These are phyloP conservation scores for Amblyteles armatorius DNA, from an alignment of 2,888 invertebrate genomes.

Conservation along the genomic window DNA sequence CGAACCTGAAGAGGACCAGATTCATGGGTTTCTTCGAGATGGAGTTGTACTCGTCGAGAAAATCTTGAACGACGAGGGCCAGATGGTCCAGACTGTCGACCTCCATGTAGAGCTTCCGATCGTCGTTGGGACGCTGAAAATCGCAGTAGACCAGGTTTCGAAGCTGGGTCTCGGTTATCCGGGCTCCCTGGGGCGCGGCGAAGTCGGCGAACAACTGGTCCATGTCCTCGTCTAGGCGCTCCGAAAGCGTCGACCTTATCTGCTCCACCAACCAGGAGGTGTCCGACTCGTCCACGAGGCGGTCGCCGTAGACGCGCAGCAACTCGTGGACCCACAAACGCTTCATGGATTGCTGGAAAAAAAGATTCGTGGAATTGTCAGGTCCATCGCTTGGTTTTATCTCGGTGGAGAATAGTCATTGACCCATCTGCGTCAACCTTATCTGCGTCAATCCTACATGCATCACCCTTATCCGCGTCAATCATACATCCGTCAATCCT, in stretches of 20 bases:
- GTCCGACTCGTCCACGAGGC: slow-evolving; percentile 94
- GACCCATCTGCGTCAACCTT: too few species aligned
- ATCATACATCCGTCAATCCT: too few species aligned
- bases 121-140: slow-evolving; percentile 96
- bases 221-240: slow-evolving; percentile 89
- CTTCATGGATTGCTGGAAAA: slow-evolving; percentile 91
- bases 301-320: slow-evolving; percentile 96
- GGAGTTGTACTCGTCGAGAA: slow-evolving; percentile 95
- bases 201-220: slow-evolving; percentile 90
- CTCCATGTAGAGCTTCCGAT: slow-evolving; percentile 92
- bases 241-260: slow-evolving; percentile 87
- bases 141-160: slow-evolving; percentile 97
- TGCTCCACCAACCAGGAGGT: slow-evolving; percentile 92
- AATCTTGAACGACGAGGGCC: slow-evolving; percentile 92
- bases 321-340: slow-evolving; percentile 98
- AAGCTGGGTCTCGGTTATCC: slow-evolving; percentile 93
- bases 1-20: slow-evolving; percentile 96
- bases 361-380: not conserved
- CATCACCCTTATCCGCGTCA: accelerated
- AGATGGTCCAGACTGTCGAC: slow-evolving; percentile 93
- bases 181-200: slow-evolving; percentile 61
- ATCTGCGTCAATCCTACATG: too few species aligned
- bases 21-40: slow-evolving; percentile 99
- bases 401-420: too few species aligned
- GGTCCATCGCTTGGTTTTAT: not conserved